A percentile compares a stretch with the other conserved stretches of the same genome.
phyloP scores from a whole-genome alignment of 1,140 invertebrate species.

The Pogonus chalceus region DNA sequence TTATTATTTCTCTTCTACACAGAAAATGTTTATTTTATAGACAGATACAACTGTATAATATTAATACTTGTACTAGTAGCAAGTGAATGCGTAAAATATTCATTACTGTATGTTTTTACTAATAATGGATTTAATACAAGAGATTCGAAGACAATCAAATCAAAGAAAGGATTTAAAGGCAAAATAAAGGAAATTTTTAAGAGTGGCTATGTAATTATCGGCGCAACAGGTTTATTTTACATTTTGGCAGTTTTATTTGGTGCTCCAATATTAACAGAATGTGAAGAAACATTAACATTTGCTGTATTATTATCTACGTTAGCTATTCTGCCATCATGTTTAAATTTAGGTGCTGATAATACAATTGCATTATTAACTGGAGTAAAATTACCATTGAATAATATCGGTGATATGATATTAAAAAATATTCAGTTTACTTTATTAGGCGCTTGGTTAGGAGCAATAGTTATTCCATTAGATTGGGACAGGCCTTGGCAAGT shows the following conservation, averaged over 20 bases:
- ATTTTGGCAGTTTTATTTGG: slow-evolving; percentile 62
- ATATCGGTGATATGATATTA: slow-evolving; percentile 45
- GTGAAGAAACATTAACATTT: slow-evolving; percentile 63
- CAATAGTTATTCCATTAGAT: slow-evolving; percentile 79
- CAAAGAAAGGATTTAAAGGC: slow-evolving; percentile 1
- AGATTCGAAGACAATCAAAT: slow-evolving; percentile 11
- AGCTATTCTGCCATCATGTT: slow-evolving; percentile 52
- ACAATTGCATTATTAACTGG: slow-evolving; percentile 43
- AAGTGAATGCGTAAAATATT: slow-evolving; percentile 24
- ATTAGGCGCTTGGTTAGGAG: slow-evolving; percentile 79
- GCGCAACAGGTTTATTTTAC: slow-evolving; percentile 42
- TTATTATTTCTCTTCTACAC: slow-evolving; percentile 16
- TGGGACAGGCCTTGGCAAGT: slow-evolving; percentile 86
- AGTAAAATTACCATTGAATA: slow-evolving; percentile 37
- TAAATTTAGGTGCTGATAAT: slow-evolving; percentile 48
- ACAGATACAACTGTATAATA: slow-evolving; percentile 21
- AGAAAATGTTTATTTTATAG: slow-evolving; percentile 22
- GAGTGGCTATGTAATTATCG: slow-evolving; percentile 22
- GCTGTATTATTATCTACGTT: slow-evolving; percentile 52
- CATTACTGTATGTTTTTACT: slow-evolving; percentile 6
- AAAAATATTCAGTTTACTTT: slow-evolving; percentile 51
- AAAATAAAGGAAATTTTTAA: slow-evolving; percentile 33
- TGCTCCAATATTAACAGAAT: slow-evolving; percentile 52
- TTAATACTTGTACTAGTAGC: slow-evolving; percentile 19
- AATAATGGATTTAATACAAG: slow-evolving; percentile 7